phyloP scores from a whole-genome alignment of 2,797 vertebrate species.

The Gila robusta region DNA sequence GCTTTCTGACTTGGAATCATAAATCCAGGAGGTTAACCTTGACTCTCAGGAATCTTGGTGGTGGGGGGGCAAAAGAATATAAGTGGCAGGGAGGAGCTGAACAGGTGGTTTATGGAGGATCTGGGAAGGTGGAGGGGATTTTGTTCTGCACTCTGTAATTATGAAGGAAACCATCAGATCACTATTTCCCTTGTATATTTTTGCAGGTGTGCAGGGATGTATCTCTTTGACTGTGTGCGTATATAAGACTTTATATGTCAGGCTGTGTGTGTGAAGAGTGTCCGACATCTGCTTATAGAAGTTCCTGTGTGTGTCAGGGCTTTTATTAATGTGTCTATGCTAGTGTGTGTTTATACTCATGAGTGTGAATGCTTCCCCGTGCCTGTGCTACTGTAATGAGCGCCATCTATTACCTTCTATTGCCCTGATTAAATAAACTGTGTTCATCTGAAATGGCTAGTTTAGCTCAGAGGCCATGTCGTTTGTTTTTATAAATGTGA shows the following conservation, averaged over 20 bases:
- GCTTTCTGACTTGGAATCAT: constrained; percentile 63
- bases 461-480: constrained; percentile 57
- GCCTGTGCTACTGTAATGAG: constrained; percentile 66
- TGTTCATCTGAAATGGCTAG: constrained; percentile 65
- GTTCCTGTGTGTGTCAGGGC: constrained; percentile 46
- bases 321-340: constrained; percentile 50
- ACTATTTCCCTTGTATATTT: constrained; percentile 81
- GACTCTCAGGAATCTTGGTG: constrained; percentile 75
- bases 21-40: constrained; percentile 78
- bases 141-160: constrained; percentile 78
- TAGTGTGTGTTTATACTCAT: constrained; percentile 58
- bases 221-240: constrained; percentile 66
- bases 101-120: constrained; percentile 77
- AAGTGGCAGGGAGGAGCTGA: constrained; percentile 73
- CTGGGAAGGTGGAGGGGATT: constrained; percentile 42
- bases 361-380: constrained; percentile 59
- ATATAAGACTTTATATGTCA: constrained; percentile 67
- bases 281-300: constrained; percentile 56
- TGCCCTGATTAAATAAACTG: constrained; percentile 57
- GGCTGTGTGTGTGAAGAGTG: constrained; percentile 26
- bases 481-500: constrained; percentile 53
- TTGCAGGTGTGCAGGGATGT: constrained; percentile 78
- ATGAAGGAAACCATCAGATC: constrained; percentile 78
- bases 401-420: constrained; percentile 67
- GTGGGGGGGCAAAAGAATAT: constrained; percentile 69